A percentile compares a stretch with the other conserved stretches of the same genome.
phyloP scores from a whole-genome alignment of 1,140 invertebrate species.

The Nasonia vitripennis region DNA sequence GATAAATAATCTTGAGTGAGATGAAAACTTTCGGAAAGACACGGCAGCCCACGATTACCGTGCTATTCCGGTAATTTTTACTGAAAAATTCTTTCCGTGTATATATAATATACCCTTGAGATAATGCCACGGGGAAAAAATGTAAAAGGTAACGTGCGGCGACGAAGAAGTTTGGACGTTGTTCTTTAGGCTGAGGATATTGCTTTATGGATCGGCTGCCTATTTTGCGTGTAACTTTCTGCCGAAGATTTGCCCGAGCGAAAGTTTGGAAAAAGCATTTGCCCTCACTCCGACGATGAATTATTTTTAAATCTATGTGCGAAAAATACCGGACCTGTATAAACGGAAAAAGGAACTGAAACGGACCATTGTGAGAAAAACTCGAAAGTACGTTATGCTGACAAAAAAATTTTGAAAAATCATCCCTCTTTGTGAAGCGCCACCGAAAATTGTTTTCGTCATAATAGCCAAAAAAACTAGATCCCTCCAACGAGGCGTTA shows the following conservation, averaged over 20 bases:
- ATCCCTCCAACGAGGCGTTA: constrained; percentile 18
- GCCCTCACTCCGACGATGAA: not conserved
- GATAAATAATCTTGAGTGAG: no score
- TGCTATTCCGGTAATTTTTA: no score
- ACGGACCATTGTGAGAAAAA: not conserved
- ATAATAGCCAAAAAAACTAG: constrained; percentile 37
- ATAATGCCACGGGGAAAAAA: not conserved
- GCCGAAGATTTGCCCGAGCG: not conserved
- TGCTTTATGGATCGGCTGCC: not conserved
- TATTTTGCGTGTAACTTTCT: not conserved
- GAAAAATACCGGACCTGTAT: not conserved
- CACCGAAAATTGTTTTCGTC: not conserved
- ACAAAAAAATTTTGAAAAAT: not conserved
- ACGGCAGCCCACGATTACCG: no score
- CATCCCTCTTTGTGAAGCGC: not conserved
- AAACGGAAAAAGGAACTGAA: not conserved
- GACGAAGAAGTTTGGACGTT: constrained; percentile 35
- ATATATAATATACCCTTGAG: not conserved
- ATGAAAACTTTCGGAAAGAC: no score
- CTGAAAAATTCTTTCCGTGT: no score
- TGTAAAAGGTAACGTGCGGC: not conserved
- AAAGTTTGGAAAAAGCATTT: not conserved
- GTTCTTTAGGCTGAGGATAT: not conserved
- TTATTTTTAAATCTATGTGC: not conserved
- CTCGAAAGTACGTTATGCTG: not conserved